These are phyloP conservation scores for Actenoides hombroni DNA, from an alignment of 2,113 vertebrate genomes.

Conservation along the genomic window DNA sequence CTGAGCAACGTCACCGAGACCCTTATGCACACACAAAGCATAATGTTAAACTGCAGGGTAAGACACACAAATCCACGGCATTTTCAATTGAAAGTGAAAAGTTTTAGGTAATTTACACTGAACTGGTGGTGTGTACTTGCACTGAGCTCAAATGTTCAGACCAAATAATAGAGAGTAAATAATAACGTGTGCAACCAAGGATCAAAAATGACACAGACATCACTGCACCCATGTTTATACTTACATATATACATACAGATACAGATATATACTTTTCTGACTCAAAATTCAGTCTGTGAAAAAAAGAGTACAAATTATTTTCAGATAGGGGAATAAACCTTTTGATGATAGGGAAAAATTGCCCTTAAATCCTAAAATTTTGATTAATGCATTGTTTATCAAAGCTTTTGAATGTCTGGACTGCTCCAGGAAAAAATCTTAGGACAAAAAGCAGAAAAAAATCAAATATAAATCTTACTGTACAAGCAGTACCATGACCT, in stretches of 20 bases:
- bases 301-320: neutral
- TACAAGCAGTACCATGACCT: neutral
- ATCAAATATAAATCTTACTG: neutral
- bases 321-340: neutral
- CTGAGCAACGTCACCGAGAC: rapidly evolving
- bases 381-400: neutral
- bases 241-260: neutral
- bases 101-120: neutral
- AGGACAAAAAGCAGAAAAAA: neutral
- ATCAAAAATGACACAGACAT: neutral
- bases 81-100: neutral
- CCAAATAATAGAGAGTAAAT: neutral
- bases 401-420: neutral
- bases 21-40: neutral
- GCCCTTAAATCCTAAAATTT: neutral
- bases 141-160: neutral
- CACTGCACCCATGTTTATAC: neutral
- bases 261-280: neutral
- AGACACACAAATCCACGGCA: rapidly evolving
- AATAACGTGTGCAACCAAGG: neutral
- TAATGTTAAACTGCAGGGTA: neutral
- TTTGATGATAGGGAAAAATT: neutral
- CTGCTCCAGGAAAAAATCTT: neutral
- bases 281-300: neutral
- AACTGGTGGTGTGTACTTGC: neutral